phyloP scores from a whole-genome alignment of 2,888 invertebrate genomes.

The Tetheella fluctuosa region DNA sequence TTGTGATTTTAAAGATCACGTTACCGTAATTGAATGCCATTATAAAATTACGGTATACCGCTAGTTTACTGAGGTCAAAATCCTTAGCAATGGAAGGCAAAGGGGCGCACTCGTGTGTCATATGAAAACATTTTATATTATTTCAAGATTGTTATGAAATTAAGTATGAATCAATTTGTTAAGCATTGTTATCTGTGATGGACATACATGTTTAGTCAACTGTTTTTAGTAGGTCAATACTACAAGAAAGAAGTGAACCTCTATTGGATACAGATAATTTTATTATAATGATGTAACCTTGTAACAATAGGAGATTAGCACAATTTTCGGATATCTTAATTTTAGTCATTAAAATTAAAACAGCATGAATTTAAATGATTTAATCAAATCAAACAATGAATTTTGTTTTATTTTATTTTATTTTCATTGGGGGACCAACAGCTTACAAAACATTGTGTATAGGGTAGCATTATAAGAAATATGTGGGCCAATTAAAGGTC shows the following conservation, averaged over 20 bases:
- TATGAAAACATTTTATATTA: no score
- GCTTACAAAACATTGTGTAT: no score
- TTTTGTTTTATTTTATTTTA: no score
- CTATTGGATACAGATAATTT: background rate
- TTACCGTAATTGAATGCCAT: background rate
- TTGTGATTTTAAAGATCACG: background rate
- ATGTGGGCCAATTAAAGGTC: no score
- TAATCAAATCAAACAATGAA: no score
- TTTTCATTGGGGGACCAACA: no score
- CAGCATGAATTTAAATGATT: no score
- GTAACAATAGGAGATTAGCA: no score
- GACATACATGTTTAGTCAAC: background rate
- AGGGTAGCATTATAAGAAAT: no score
- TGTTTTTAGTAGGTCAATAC: background rate
- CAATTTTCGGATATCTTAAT: no score
- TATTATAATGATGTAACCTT: background rate
- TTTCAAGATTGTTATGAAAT: background rate
- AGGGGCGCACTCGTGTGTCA: background rate
- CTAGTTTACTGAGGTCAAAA: constrained; percentile 6
- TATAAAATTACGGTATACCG: constrained; percentile 1
- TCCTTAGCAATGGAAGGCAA: background rate
- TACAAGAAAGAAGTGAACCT: background rate
- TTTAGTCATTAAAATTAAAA: no score
- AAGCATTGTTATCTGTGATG: background rate
- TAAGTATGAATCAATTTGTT: background rate